A percentile compares a stretch with the other conserved stretches of the same genome.
These are phyloP conservation scores for Holotrichia oblita DNA, from an alignment of 1,140 invertebrate genomes.

Conservation along the genomic window DNA sequence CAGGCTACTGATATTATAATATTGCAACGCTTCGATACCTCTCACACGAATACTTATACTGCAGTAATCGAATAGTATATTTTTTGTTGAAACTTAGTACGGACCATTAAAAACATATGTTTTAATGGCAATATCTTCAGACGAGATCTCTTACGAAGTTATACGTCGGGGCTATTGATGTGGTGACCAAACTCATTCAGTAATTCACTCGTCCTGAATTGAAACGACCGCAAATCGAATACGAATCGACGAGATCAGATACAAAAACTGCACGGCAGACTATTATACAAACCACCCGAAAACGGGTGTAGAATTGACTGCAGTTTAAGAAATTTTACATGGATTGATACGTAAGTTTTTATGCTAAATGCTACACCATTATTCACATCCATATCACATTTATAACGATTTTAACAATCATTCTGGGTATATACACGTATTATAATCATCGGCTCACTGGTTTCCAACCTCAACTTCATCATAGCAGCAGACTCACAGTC, in stretches of 20 bases:
- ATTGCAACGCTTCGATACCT: too few relatives aligned
- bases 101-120: background rate
- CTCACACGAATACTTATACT: too few relatives aligned
- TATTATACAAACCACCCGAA: background rate
- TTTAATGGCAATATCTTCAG: background rate
- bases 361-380: background rate
- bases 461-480: conserved; percentile 4
- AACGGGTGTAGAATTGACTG: background rate
- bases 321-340: conserved; percentile 4
- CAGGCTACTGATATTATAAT: too few relatives aligned
- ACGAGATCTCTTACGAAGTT: background rate
- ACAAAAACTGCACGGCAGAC: background rate
- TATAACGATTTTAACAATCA: background rate
- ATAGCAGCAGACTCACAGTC: background rate
- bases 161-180: background rate
- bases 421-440: background rate
- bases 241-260: background rate
- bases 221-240: background rate
- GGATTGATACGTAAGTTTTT: conserved; percentile 8
- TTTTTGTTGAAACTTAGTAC: background rate
- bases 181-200: background rate
- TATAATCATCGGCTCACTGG: background rate
- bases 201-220: background rate
- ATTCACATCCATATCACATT: background rate
- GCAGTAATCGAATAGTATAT: too few relatives aligned